Base-by-base conservation (phyloP, 2,888 invertebrate species). In the Epirrita christyi region DNA sequence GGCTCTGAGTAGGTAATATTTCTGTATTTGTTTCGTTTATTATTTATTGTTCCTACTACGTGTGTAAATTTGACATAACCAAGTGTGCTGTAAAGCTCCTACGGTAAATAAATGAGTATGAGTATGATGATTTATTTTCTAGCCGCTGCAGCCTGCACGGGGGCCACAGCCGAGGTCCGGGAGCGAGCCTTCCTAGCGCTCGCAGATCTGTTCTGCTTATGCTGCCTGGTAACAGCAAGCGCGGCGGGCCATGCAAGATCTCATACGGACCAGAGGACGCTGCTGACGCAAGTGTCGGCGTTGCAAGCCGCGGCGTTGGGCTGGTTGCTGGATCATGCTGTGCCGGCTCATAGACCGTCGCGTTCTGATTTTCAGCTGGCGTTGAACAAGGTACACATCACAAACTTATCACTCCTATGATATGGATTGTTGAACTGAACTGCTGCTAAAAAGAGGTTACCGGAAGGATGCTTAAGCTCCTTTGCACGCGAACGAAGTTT, bases 311-410 rank as follows among this genome's bases (percentile, higher is more conserved):
- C 98, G 73, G 95, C 97, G 28, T 94, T 98, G 0, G 95, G 94
- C 71, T 99, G 98, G 98, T 91, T 99, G 78, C 96, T 97, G 68
- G 96, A 96, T 66, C 93, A 95, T 6, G 97, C 96, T 4, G 94
- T 95, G 47, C 93, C 95, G 57, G 89, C 96, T 62, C 97, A 96
- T 81, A 93, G 94, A 21, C 95, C 97, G 3, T 93, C 93, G 28
- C 88, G 94, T 0, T 93, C 93, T 32, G 97, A 97, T 72, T 96
- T 95, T 75, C 93, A 95, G 68, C 95, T 95, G 71, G 95, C 95
- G 0, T 85, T 97, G 49, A 95, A 97, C 67, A 97, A 97, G 91
- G 94, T 95, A 38, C 21, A 21, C 4, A 4, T 21, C 4, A 6
- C n/a, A n/a, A n/a, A n/a, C n/a, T n/a, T n/a, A n/a, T n/a, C n/a